These are phyloP conservation scores for Dolichotis patagonum DNA, from an alignment of 2,113 vertebrate genomes.

Conservation along the genomic window DNA sequence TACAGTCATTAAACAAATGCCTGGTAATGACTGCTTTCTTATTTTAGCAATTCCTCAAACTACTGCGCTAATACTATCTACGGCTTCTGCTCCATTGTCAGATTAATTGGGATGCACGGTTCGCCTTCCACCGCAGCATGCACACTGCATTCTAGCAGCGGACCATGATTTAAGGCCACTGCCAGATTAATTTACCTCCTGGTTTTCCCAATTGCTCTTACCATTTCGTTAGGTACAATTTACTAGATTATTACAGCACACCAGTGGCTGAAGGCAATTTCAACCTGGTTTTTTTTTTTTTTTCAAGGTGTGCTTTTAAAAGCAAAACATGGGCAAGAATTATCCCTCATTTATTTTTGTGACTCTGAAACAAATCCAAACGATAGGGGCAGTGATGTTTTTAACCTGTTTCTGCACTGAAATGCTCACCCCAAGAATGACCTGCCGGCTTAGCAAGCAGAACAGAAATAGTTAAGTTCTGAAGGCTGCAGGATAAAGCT, in stretches of 20 bases:
- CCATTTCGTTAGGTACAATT: conserved; percentile 25
- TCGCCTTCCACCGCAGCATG: background rate
- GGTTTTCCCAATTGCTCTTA: conserved; percentile 8
- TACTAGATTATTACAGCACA: background rate
- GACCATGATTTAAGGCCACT: background rate
- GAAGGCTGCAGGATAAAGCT: conserved; percentile 48
- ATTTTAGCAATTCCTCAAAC: conserved; percentile 58
- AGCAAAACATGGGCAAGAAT: background rate
- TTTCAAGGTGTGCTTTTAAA: conserved; percentile 17
- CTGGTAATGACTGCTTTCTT: conserved; percentile 58
- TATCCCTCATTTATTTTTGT: background rate
- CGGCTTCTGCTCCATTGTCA: conserved; percentile 7
- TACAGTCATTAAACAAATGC: conserved; percentile 70
- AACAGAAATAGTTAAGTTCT: conserved; percentile 64
- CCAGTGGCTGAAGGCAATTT: background rate
- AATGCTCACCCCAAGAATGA: background rate
- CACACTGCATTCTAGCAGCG: background rate
- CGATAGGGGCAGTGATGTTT: accelerated
- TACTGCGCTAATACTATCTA: conserved; percentile 40
- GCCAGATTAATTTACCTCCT: conserved; percentile 38
- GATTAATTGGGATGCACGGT: conserved; percentile 16
- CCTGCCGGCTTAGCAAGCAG: conserved; percentile 7
- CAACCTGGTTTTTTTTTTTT: conserved; percentile 7
- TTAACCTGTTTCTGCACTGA: background rate
- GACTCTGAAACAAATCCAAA: background rate